phyloP scores from a whole-genome alignment of 2,888 invertebrate genomes.

The Incurvaria masculella region DNA sequence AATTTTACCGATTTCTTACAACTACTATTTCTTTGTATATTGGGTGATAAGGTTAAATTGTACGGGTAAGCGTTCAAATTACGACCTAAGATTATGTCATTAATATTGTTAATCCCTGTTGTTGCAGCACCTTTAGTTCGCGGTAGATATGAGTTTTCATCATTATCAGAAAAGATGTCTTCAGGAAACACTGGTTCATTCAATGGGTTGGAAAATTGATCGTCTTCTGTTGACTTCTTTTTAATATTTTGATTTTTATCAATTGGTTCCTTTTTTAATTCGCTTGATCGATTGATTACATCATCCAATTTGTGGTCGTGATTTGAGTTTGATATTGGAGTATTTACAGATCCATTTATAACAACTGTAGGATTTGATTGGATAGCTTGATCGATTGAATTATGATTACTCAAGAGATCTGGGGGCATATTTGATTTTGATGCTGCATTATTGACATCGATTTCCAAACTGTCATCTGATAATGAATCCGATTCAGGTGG shows the following conservation, averaged over 20 bases:
- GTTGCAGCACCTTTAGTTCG: slow-evolving; percentile 21
- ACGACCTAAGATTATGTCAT: slow-evolving; percentile 41
- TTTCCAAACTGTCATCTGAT: slow-evolving; percentile 51
- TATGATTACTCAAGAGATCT: slow-evolving; percentile 59
- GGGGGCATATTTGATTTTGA: slow-evolving; percentile 40
- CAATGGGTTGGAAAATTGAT: too few species aligned
- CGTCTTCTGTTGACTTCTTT: too few species aligned
- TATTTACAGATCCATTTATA: too few species aligned
- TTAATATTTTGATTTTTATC: too few species aligned
- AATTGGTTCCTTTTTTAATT: too few species aligned
- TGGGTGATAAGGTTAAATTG: slow-evolving; percentile 41
- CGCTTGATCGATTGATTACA: too few species aligned
- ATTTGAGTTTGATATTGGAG: too few species aligned
- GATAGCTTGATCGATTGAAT: slow-evolving; percentile 31
- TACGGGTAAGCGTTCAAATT: slow-evolving; percentile 40
- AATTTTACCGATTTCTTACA: slow-evolving; percentile 35
- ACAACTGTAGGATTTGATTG: slow-evolving; percentile 2
- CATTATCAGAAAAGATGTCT: slow-evolving; percentile 36
- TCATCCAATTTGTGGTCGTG: too few species aligned
- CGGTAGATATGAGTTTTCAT: slow-evolving; percentile 28
- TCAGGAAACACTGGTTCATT: too few species aligned
- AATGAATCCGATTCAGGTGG: slow-evolving; percentile 38
- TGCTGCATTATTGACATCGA: slow-evolving; percentile 14
- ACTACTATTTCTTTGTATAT: slow-evolving; percentile 26
- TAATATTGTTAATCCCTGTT: slow-evolving; percentile 23